A percentile compares a stretch with the other conserved stretches of the same genome.
These are phyloP conservation scores for Enoplosus armatus DNA, from an alignment of 2,797 vertebrate species.

Conservation along the genomic window DNA sequence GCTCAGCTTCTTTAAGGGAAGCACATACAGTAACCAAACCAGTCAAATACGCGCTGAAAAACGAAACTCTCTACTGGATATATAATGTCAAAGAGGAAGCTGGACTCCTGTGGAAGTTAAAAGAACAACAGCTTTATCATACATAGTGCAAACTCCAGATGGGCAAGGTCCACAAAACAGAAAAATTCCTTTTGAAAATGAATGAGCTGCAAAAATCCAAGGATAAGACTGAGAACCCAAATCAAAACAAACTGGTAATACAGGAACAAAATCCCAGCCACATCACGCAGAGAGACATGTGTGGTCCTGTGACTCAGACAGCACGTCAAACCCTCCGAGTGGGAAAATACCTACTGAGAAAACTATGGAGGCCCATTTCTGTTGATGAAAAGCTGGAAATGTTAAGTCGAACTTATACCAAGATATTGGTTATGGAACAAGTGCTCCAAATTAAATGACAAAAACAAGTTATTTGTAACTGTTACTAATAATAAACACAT, in stretches of 20 bases:
- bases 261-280: constrained; percentile 14
- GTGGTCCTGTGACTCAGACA: constrained; percentile 27
- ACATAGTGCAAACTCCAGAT: constrained; percentile 25
- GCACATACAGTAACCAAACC: neutral
- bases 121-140: constrained; percentile 1
- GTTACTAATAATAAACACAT: too few relatives aligned
- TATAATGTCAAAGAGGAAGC: neutral
- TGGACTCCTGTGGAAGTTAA: constrained; percentile 15
- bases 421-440: too few relatives aligned
- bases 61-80: neutral
- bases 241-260: constrained; percentile 36
- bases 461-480: too few relatives aligned
- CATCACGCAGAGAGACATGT: constrained; percentile 13
- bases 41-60: neutral
- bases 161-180: neutral
- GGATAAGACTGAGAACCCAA: constrained; percentile 21
- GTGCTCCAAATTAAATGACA: too few relatives aligned
- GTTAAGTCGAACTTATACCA: too few relatives aligned
- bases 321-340: neutral
- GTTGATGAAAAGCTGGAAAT: too few relatives aligned
- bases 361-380: neutral
- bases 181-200: constrained; percentile 34
- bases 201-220: constrained; percentile 16
- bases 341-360: neutral
- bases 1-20: neutral